Evolutionary conservation across 1,140 invertebrate genomes (phyloP).

Genomic region (Drepana arcuata): DNA sequence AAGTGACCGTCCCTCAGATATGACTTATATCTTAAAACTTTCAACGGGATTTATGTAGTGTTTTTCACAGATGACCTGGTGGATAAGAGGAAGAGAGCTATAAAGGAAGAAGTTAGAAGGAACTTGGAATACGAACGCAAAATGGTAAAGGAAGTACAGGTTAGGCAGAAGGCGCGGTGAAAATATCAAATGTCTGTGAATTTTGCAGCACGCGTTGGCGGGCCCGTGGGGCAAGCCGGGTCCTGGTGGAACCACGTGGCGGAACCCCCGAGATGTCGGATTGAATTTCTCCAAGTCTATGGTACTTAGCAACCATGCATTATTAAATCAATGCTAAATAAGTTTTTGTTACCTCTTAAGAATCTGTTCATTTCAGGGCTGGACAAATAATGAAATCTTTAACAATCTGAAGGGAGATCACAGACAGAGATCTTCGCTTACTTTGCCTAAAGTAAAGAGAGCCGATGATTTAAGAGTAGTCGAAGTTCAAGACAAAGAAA

Average conservation of each 20-base stretch:
- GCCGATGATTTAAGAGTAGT: conserved; percentile 36
- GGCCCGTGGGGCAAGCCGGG: conserved; percentile 77
- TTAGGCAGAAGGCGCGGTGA: background rate
- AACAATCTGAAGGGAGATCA: conserved; percentile 44
- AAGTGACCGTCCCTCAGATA: no score
- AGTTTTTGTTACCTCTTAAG: no score
- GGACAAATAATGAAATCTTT: conserved; percentile 62
- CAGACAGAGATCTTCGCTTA: conserved; percentile 51
- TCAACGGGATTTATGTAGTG: no score
- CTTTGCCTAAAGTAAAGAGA: conserved; percentile 65
- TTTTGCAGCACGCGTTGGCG: conserved; percentile 53
- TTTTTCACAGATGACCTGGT: conserved; percentile 57
- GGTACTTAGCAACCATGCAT: conserved; percentile 67
- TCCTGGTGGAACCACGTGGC: conserved; percentile 76
- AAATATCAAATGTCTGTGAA: conserved; percentile 5
- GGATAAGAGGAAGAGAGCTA: conserved; percentile 40
- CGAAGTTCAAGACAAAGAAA: conserved; percentile 26
- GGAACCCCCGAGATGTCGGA: conserved; percentile 75
- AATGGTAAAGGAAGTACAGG: conserved; percentile 39
- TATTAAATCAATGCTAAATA: no score
- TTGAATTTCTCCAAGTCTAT: conserved; percentile 78
- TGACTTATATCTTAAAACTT: no score
- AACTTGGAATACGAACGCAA: conserved; percentile 57
- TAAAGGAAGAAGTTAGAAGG: conserved; percentile 39
- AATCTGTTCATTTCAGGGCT: conserved; percentile 46